Percentiles rank a stretch among this genome's conserved stretches.
Conservation (phyloP, 2,113 vertebrate genomes). For the Gorsachius goisagi region DNA sequence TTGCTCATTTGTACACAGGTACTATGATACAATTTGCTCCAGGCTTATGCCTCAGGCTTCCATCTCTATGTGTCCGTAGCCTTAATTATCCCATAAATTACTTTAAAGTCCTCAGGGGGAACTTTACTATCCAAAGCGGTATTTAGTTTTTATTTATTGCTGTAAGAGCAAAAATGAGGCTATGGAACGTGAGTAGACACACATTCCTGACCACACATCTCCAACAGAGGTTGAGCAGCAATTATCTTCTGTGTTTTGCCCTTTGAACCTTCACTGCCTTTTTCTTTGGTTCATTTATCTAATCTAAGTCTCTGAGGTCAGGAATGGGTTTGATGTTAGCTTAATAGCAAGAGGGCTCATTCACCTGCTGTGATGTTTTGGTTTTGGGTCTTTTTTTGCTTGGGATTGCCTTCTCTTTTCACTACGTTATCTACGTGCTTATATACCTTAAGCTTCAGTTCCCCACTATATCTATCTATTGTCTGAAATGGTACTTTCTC, state of each 20-base stretch:
- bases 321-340: neutral
- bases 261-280: neutral
- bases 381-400: neutral
- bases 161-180: neutral
- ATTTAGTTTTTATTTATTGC: constrained; percentile 47
- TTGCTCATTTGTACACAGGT: neutral
- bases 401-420: neutral
- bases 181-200: neutral
- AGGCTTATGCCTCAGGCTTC: neutral
- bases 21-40: neutral
- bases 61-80: neutral
- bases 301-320: neutral
- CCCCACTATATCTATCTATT: neutral
- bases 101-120: neutral
- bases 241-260: neutral
- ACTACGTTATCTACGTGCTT: neutral
- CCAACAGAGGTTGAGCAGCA: neutral
- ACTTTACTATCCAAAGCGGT: neutral
- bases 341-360: neutral
- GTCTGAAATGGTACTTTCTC: neutral
- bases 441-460: neutral
- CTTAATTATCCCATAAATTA: constrained; percentile 40
- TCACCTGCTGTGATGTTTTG: neutral
- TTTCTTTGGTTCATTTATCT: neutral
- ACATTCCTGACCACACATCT: neutral